A percentile compares a stretch with the other conserved stretches of the same genome.
These are phyloP conservation scores for Cenopis cana DNA, from an alignment of 2,888 invertebrate genomes.

Conservation along the genomic window DNA sequence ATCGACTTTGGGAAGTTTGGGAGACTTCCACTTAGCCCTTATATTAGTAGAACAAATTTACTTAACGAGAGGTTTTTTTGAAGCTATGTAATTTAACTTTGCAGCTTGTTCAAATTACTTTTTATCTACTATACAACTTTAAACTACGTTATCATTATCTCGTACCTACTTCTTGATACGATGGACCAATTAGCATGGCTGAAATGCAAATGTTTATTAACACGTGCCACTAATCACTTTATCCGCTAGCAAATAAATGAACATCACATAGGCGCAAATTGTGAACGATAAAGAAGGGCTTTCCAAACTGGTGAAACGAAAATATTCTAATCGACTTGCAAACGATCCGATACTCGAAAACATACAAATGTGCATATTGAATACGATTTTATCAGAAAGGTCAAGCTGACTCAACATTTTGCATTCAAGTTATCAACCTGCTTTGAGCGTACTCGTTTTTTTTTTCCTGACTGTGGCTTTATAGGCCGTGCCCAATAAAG, in stretches of 20 bases:
- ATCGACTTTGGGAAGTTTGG: constrained; percentile 9
- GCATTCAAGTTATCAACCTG: not conserved
- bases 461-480: no score
- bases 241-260: no score
- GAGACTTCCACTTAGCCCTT: constrained; percentile 16
- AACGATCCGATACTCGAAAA: no score
- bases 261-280: no score
- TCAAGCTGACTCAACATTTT: no score
- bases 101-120: constrained; percentile 8
- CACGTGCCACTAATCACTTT: not conserved
- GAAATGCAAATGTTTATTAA: not conserved
- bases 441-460: no score
- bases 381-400: no score
- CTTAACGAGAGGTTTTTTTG: constrained; percentile 26
- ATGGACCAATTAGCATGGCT: not conserved
- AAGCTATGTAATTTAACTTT: constrained; percentile 21
- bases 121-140: not conserved
- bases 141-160: not conserved
- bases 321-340: no score
- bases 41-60: constrained; percentile 4
- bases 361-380: no score
- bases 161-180: not conserved
- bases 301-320: no score
- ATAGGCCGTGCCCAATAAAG: no score
- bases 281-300: no score